Base-by-base conservation (phyloP, 1,140 invertebrate species). In the Alviniconcha marisindica region DNA sequence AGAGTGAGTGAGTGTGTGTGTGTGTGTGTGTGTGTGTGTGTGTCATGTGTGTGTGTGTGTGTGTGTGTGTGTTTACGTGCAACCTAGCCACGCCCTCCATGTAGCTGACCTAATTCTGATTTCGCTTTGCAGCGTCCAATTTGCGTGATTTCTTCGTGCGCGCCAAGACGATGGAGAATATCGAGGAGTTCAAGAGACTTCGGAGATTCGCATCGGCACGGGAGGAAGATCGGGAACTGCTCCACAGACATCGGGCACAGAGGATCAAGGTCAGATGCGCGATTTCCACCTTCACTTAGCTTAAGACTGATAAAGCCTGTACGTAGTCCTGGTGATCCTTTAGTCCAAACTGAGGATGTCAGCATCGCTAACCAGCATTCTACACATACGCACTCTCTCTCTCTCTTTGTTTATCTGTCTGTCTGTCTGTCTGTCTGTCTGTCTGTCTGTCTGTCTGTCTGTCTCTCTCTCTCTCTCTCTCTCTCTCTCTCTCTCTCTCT, bases 201-300 rank as follows among this genome's bases (percentile, higher is more conserved):
- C 82, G 87, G 51, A 85, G 85, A 56, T 87, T 86, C 85, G 88
- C 87, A 12, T 84, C 88, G 66, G 85, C 86, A 18, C 85, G 86
- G 28, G 87, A 87, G 21, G 80, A 88, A 44, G 88, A 89, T 69
- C 83, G 85, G 78, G 66, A 82, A 76, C 63, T 89, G 31, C 63
- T 90, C 15, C 81, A 83, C n/a, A 90, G 87, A 84, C 85, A 85
- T 21, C 85, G 88, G 42, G 88, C 86, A 74, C 82, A 86, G 54
- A 83, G 89, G 66, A 86, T 85, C 44, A 86, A 85, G 85, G 87
- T 88, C 81, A n/a, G n/a, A n/a, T n/a, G n/a, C n/a, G n/a, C n/a
- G n/a, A 38, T 31, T 42, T 7, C 24, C 56, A n/a, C n/a, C 24
- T 60, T 60, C 15, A 24, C 3, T 5, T 4, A 60, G 24, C 4